A percentile compares a stretch with the other conserved stretches of the same genome.
Conservation (phyloP, 2,113 vertebrate genomes). For the Bubo scandiacus region DNA sequence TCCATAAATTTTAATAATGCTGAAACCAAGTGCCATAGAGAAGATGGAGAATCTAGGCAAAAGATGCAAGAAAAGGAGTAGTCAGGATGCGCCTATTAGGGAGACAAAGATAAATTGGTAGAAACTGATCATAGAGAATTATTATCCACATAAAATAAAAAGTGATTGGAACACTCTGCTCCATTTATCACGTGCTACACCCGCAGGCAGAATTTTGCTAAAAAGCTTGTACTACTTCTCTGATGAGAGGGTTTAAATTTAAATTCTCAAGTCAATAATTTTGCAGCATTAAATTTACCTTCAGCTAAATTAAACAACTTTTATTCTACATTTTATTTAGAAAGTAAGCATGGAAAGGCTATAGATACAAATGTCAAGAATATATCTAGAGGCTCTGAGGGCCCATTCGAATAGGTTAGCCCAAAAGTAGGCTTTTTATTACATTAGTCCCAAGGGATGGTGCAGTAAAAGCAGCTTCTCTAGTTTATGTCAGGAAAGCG, state of each 20-base stretch:
- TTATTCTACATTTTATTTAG: conserved; percentile 14
- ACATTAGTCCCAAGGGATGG: not conserved
- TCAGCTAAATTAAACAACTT: conserved; percentile 18
- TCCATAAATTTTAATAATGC: conserved; percentile 10
- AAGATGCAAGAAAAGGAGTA: not conserved
- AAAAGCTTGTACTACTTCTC: not conserved
- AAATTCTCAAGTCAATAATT: conserved; percentile 28
- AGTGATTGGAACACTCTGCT: not conserved
- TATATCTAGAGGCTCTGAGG: not conserved
- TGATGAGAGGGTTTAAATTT: not conserved
- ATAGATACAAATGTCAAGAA: conserved; percentile 9
- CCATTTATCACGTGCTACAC: not conserved
- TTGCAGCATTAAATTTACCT: not conserved
- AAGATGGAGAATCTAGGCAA: not conserved
- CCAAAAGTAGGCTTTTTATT: not conserved
- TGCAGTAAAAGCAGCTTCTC: not conserved
- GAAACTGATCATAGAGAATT: conserved; percentile 24
- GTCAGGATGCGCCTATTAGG: not conserved
- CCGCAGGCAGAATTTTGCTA: not conserved
- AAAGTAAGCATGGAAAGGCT: not conserved
- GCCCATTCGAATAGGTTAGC: not conserved
- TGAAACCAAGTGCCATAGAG: not conserved
- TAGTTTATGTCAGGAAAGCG: not conserved
- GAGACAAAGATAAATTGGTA: not conserved
- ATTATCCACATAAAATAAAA: conserved; percentile 28